phyloP scores from a whole-genome alignment of 2,888 invertebrate species.

The Amaurobius ferox region DNA sequence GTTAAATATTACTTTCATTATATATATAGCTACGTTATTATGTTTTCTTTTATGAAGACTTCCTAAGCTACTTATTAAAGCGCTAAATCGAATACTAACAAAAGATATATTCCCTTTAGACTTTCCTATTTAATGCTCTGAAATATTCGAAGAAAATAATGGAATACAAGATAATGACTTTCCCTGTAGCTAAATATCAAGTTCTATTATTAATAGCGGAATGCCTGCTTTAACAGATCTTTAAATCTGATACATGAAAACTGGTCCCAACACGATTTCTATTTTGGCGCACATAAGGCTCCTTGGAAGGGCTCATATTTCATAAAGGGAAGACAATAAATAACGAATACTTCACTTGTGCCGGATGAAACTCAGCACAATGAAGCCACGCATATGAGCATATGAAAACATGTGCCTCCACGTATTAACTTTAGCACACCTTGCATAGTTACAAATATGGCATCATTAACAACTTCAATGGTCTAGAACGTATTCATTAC shows the following conservation, averaged over 20 bases:
- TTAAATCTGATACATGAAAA: background rate
- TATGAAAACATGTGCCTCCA: constrained; percentile 23
- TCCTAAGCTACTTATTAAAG: background rate
- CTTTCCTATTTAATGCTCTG: background rate
- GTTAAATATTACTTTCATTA: no score
- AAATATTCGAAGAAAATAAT: no score
- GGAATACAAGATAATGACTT: no score
- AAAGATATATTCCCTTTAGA: background rate
- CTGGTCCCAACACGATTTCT: constrained; percentile 40
- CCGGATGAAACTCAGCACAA: constrained; percentile 28
- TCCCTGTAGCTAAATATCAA: no score
- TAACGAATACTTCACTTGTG: constrained; percentile 25
- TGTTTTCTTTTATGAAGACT: background rate
- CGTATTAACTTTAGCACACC: constrained; percentile 20
- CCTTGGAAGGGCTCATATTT: constrained; percentile 33
- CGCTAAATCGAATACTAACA: background rate
- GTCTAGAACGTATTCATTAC: background rate
- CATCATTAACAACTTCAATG: background rate
- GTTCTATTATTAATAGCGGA: constrained; percentile 13
- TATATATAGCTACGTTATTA: background rate
- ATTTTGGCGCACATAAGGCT: constrained; percentile 13
- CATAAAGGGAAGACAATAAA: constrained; percentile 60
- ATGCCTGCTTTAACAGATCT: constrained; percentile 12
- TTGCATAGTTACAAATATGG: background rate
- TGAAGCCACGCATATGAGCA: constrained; percentile 5